Evolutionary conservation across 1,140 invertebrate species (phyloP).

Genomic region (Parasteatoda tepidariorum): DNA sequence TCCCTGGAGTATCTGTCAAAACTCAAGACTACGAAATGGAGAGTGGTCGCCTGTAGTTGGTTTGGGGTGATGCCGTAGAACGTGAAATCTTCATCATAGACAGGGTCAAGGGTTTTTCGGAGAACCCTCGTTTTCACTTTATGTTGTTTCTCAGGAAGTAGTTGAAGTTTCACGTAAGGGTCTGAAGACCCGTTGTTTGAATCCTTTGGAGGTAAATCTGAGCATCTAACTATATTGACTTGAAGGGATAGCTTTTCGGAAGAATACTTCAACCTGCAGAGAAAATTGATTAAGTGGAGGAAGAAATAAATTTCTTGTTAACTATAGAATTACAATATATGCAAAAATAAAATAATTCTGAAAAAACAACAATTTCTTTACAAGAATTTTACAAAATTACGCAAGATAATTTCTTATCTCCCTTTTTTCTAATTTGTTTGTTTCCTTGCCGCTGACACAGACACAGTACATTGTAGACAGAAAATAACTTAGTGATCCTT

Average conservation of each 20-base stretch:
- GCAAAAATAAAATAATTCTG: too few relatives aligned
- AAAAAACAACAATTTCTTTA: too few relatives aligned
- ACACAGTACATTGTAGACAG: too few relatives aligned
- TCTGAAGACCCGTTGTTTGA: constrained; percentile 77
- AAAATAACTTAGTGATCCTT: too few relatives aligned
- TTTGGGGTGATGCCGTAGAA: constrained; percentile 91
- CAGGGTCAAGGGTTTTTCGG: constrained; percentile 89
- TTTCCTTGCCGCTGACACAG: too few relatives aligned
- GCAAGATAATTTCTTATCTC: too few relatives aligned
- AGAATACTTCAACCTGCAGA: constrained; percentile 80
- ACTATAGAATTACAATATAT: too few relatives aligned
- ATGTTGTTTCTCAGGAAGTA: constrained; percentile 94
- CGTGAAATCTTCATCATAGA: constrained; percentile 96
- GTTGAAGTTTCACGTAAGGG: constrained; percentile 94
- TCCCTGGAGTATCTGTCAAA: constrained; percentile 97
- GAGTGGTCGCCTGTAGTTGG: constrained; percentile 85
- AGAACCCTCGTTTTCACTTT: constrained; percentile 96
- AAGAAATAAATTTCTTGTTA: too few relatives aligned
- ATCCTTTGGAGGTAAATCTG: constrained; percentile 83
- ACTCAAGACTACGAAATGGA: constrained; percentile 94
- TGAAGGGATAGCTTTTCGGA: constrained; percentile 88
- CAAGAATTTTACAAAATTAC: too few relatives aligned
- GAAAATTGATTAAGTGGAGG: too few relatives aligned
- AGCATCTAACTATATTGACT: constrained; percentile 90
- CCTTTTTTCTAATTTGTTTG: too few relatives aligned